Percentiles rank a stretch among this genome's conserved stretches.
phyloP scores from a whole-genome alignment of 2,113 vertebrate genomes.

The Microcebus tavaratra region DNA sequence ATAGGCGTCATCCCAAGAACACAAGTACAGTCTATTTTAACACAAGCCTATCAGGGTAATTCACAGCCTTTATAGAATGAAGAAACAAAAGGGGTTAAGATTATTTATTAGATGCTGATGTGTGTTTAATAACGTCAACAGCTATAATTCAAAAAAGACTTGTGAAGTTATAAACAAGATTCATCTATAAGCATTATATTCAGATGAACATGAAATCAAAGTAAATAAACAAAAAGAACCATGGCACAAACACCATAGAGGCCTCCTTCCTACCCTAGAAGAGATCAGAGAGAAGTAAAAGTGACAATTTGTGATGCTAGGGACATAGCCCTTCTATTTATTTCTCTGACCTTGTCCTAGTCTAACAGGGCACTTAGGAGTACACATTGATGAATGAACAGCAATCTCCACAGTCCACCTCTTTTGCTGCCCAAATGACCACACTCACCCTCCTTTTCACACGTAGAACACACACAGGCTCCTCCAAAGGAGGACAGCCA shows the following conservation, averaged over 20 bases:
- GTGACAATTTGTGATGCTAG: accelerated
- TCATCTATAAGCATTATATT: neutral
- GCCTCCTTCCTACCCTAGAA: too few species aligned
- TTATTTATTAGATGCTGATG: neutral
- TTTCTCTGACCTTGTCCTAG: neutral
- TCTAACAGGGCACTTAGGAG: neutral
- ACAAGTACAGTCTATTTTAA: neutral
- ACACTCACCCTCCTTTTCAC: neutral
- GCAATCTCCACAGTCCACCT: neutral
- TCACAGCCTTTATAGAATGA: neutral
- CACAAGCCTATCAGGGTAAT: neutral
- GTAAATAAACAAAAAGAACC: neutral
- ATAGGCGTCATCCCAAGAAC: neutral
- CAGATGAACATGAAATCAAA: neutral
- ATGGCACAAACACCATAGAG: neutral
- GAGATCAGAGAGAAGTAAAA: neutral
- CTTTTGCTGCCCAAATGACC: neutral
- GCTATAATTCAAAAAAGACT: neutral
- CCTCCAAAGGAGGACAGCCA: neutral
- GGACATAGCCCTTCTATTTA: neutral
- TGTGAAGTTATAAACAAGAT: neutral
- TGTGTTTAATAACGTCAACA: neutral
- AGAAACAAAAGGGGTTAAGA: neutral
- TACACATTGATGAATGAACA: too few species aligned
- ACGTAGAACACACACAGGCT: accelerated